These are phyloP conservation scores for Pachyuromys duprasi DNA, from an alignment of 2,797 vertebrate species.

Conservation along the genomic window DNA sequence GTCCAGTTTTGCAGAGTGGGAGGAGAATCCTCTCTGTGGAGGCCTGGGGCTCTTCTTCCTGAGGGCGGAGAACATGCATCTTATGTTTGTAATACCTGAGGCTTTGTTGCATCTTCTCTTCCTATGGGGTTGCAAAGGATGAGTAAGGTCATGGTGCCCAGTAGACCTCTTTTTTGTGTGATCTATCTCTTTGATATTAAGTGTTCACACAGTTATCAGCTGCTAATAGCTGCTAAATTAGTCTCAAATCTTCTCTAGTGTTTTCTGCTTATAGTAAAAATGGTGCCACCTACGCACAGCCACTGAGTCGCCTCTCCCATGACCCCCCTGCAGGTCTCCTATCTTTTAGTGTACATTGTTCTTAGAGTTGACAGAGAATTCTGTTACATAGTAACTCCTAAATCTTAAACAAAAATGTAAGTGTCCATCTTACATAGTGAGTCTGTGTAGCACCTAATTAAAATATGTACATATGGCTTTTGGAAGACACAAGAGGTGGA, in stretches of 20 bases:
- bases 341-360: background rate
- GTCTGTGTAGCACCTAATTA: slow-evolving; percentile 29
- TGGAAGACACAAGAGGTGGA: background rate
- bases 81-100: slow-evolving; percentile 55
- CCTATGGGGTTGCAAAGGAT: background rate
- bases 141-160: background rate
- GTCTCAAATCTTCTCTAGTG: background rate
- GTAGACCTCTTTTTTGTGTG: background rate
- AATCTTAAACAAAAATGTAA: slow-evolving; percentile 20
- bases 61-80: slow-evolving; percentile 40
- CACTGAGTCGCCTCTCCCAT: rapidly evolving
- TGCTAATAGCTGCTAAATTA: background rate
- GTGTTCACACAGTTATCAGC: background rate
- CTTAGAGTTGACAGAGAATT: background rate
- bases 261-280: background rate
- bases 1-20: slow-evolving; percentile 51
- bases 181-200: background rate
- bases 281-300: rapidly evolving
- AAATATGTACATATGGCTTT: background rate
- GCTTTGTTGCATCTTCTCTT: background rate
- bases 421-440: background rate
- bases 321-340: background rate
- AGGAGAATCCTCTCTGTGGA: background rate
- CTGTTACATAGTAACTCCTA: background rate
- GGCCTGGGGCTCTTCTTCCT: slow-evolving; percentile 37